Percentiles rank a stretch among this genome's conserved stretches.
phyloP scores from a whole-genome alignment of 2,113 vertebrate genomes.

The Ameiurus melas region DNA sequence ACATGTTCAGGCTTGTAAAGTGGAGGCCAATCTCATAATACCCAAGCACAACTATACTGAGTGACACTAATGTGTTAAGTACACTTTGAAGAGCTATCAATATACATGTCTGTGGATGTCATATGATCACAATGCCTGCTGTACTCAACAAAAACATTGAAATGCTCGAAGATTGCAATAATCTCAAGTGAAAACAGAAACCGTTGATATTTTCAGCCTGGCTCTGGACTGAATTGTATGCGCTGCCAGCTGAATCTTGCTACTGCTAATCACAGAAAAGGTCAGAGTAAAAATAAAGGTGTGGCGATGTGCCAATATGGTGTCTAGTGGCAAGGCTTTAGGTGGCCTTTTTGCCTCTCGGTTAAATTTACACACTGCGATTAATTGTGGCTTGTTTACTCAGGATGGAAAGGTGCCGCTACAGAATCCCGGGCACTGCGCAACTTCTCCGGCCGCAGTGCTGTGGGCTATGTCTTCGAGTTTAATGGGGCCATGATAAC shows the following conservation, averaged over 20 bases:
- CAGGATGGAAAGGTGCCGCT: constrained; percentile 39
- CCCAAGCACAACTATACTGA: constrained; percentile 25
- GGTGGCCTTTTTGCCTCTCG: constrained; percentile 48
- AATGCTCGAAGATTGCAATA: constrained; percentile 8
- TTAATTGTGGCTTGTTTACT: constrained; percentile 57
- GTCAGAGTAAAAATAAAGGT: constrained; percentile 55
- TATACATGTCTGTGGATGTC: background rate
- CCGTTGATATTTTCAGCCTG: constrained; percentile 25
- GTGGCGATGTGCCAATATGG: constrained; percentile 54
- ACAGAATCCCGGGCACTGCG: constrained; percentile 34
- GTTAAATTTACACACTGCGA: constrained; percentile 56
- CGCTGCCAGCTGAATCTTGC: constrained; percentile 8
- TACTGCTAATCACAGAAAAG: constrained; percentile 48
- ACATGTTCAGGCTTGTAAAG: constrained; percentile 32
- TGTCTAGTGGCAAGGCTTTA: constrained; percentile 48
- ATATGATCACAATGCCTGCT: constrained; percentile 35
- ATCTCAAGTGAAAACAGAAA: constrained; percentile 28
- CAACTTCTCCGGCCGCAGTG: constrained; percentile 28
- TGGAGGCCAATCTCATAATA: constrained; percentile 10
- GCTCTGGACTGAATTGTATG: constrained; percentile 3
- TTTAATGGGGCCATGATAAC: constrained; percentile 51
- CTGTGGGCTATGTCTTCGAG: constrained; percentile 38
- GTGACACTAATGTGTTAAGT: constrained; percentile 26
- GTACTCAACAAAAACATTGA: constrained; percentile 3
- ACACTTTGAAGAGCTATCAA: constrained; percentile 29